Evolutionary conservation across 2,888 invertebrate genomes (phyloP), one percentile per base, ranked within the genome.

Genomic region (Troides aeacus): DNA sequence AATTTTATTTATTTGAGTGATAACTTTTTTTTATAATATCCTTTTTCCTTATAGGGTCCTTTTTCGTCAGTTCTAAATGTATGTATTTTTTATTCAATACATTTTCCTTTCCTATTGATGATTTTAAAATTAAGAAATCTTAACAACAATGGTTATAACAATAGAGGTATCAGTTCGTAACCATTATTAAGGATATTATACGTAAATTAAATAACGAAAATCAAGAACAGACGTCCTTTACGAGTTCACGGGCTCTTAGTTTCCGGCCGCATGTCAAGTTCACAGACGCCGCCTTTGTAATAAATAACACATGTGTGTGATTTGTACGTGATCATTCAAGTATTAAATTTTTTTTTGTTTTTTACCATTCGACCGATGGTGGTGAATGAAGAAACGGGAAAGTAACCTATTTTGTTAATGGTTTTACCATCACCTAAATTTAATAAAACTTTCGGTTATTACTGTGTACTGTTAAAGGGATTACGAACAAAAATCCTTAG

Each of bases 201-300:
- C 21, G 30, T 66, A 60, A 66, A 66, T 53, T 66, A 66, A 66
- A 66, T 66, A 61, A 62, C 39, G 56, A 23, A 62, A 61, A 66
- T 66, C 66, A 53, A 24, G 61, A 66, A 39, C 66, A 66, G 61
- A 61, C 66, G 61, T 62, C 66, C 61, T 66, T 66, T 66, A 61
- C 61, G 66, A 24, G 46, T 66, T 50, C 56, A 66, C 61, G 56
- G 61, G 36, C 66, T 53, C 61, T 61, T 61, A 61, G 61, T 66
- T 66, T 61, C 66, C 66, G 61, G 61, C 66, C 66, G 66, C 53
- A 30, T 61, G 61, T 66, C 61, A 66, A 66, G 39, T 56, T 39
- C 66, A 66, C 61, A 53, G 61, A 66, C 50, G 66, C 36, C 7
- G 66, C 53, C 61, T 53, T 36, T 66, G 60, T 60, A 53, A 66